Evolutionary conservation across 2,888 invertebrate genomes (phyloP).

Genomic region (Rapana venosa): DNA sequence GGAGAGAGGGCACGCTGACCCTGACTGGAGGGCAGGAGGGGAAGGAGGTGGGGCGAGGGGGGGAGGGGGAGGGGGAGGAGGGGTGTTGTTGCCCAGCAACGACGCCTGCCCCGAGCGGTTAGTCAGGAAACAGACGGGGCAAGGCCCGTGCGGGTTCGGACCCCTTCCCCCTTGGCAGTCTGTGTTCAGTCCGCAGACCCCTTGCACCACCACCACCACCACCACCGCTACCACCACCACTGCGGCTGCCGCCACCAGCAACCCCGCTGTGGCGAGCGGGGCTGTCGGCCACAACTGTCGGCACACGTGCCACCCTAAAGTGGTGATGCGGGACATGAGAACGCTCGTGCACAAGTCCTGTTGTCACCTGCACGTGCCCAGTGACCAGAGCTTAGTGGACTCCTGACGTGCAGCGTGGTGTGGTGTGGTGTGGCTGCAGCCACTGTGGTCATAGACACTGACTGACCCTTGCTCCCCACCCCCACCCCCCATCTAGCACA

Average conservation of each 20-base stretch:
- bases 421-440: too few relatives aligned
- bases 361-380: slow-evolving; percentile 49
- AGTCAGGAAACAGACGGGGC: neutral
- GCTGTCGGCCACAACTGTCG: too few relatives aligned
- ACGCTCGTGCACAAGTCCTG: slow-evolving; percentile 53
- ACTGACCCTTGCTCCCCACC: too few relatives aligned
- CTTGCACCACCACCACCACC: neutral
- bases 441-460: too few relatives aligned
- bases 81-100: neutral
- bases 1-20: neutral
- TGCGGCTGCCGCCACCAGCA: neutral
- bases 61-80: neutral
- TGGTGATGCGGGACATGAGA: slow-evolving; percentile 46
- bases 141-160: neutral
- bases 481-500: too few relatives aligned
- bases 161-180: neutral
- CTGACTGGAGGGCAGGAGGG: neutral
- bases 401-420: slow-evolving; percentile 33
- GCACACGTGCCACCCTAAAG: neutral
- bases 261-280: neutral
- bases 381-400: slow-evolving; percentile 51
- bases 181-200: neutral
- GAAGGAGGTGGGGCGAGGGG: neutral
- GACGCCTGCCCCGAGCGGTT: neutral
- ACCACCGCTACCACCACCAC: neutral